Conservation (phyloP, 2,888 invertebrate genomes). For the Carterocephalus palaemon region DNA sequence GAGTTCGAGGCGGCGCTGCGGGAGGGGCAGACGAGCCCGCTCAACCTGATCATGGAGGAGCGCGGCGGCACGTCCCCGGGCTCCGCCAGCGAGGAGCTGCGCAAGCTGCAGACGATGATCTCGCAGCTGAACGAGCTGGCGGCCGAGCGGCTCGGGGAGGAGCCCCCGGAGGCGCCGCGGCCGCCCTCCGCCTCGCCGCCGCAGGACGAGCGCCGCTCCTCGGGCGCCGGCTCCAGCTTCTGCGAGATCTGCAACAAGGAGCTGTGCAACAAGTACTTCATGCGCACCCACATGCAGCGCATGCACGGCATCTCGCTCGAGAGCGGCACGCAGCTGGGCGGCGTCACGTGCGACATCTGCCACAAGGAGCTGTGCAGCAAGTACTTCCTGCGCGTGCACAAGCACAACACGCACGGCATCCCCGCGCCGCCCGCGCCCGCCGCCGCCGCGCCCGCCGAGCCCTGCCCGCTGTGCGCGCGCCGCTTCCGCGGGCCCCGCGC, state of each 20-base stretch:
- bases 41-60: conserved; percentile 87
- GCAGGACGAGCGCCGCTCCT: conserved; percentile 73
- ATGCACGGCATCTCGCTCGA: conserved; percentile 98
- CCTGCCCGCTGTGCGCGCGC: conserved; percentile 90
- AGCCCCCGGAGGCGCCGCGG: conserved; percentile 51
- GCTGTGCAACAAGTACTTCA: conserved; percentile 99
- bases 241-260: conserved; percentile 99
- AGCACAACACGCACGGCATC: conserved; percentile 98
- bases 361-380: conserved; percentile 99
- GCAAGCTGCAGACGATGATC: conserved; percentile 94
- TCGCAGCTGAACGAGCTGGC: conserved; percentile 91
- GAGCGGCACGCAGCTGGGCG: conserved; percentile 94
- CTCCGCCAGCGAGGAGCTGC: conserved; percentile 89
- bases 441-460: conserved; percentile 67
- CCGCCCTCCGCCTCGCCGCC: conserved; percentile 62
- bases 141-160: conserved; percentile 69
- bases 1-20: conserved; percentile 65
- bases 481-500: conserved; percentile 93
- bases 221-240: conserved; percentile 85
- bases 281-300: conserved; percentile 99
- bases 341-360: conserved; percentile 97
- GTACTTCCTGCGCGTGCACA: conserved; percentile 97
- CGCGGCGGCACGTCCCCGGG: conserved; percentile 78
- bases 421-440: conserved; percentile 87
- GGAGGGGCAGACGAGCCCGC: conserved; percentile 85